Percentiles rank a stretch among this genome's conserved stretches.
phyloP scores from a whole-genome alignment of 2,888 invertebrate species.

The Cryptus viduatorius region DNA sequence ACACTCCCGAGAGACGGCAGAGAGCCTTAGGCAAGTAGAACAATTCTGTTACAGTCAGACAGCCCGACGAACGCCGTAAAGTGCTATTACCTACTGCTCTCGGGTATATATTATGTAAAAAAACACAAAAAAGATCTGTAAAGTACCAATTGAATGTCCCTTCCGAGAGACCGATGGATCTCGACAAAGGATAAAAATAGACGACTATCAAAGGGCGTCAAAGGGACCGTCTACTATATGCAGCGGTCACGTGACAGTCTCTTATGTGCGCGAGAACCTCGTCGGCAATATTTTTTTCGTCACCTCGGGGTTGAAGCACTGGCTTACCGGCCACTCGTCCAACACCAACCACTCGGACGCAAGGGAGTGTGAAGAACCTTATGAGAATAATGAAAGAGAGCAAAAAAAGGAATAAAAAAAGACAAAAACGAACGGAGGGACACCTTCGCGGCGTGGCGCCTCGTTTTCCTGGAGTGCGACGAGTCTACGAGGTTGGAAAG shows the following conservation, averaged over 20 bases:
- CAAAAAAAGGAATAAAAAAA: background rate
- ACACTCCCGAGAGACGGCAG: background rate
- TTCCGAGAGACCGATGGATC: constrained; percentile 6
- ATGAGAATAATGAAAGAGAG: constrained; percentile 31
- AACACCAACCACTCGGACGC: constrained; percentile 43
- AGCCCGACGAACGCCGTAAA: background rate
- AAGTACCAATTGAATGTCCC: background rate
- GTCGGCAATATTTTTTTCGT: constrained; percentile 45
- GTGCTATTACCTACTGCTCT: background rate
- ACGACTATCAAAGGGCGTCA: constrained; percentile 13
- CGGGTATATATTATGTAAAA: background rate
- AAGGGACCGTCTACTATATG: constrained; percentile 37
- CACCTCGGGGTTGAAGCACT: constrained; percentile 46
- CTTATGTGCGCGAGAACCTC: constrained; percentile 43
- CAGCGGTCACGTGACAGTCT: constrained; percentile 11
- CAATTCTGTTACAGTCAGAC: constrained; percentile 14
- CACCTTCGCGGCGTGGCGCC: constrained; percentile 7
- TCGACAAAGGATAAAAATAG: constrained; percentile 29
- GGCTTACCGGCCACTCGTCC: constrained; percentile 41
- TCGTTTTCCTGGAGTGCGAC: constrained; percentile 43
- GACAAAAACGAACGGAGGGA: constrained; percentile 22
- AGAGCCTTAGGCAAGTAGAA: background rate
- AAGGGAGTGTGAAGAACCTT: constrained; percentile 47
- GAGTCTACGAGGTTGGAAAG: constrained; percentile 31
- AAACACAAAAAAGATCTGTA: background rate